Conservation (phyloP, 2,888 invertebrate genomes). For the Xestia ashworthii region DNA sequence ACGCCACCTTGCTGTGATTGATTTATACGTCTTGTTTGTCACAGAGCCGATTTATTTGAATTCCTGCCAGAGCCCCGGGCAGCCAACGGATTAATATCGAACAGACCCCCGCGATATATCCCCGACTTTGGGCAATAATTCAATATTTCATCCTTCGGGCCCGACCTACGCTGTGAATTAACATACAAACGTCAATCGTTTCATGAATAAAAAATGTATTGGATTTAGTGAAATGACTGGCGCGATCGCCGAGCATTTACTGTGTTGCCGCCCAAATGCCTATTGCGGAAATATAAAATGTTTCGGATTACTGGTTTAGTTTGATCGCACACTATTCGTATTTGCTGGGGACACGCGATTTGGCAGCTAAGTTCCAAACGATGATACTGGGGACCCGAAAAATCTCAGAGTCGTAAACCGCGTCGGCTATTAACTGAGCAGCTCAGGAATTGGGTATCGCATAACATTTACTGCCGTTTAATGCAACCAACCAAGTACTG, state of each 20-base stretch:
- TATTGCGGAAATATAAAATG: constrained; percentile 86
- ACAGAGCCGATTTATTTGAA: constrained; percentile 90
- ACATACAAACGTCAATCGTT: constrained; percentile 91
- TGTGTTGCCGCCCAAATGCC: constrained; percentile 80
- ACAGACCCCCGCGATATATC: constrained; percentile 87
- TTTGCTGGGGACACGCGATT: constrained; percentile 76
- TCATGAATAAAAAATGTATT: constrained; percentile 91
- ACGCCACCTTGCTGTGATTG: constrained; percentile 90
- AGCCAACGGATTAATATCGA: constrained; percentile 90
- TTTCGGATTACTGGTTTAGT: constrained; percentile 78
- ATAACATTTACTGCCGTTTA: constrained; percentile 67
- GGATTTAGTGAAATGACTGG: constrained; percentile 89
- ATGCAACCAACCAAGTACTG: constrained; percentile 67
- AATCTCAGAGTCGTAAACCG: constrained; percentile 68
- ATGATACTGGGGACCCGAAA: constrained; percentile 67
- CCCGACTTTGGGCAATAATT: constrained; percentile 89
- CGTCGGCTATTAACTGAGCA: constrained; percentile 62
- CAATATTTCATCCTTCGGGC: constrained; percentile 89
- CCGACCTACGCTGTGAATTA: constrained; percentile 89
- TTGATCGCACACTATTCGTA: constrained; percentile 77
- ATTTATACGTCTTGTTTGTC: constrained; percentile 91
- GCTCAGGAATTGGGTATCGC: constrained; percentile 64
- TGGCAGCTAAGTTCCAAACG: constrained; percentile 68
- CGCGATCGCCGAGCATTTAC: constrained; percentile 81
- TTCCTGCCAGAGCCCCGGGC: constrained; percentile 88